Evolutionary conservation across 2,888 invertebrate genomes (phyloP).

Genomic region (Amphipoea lucens): DNA sequence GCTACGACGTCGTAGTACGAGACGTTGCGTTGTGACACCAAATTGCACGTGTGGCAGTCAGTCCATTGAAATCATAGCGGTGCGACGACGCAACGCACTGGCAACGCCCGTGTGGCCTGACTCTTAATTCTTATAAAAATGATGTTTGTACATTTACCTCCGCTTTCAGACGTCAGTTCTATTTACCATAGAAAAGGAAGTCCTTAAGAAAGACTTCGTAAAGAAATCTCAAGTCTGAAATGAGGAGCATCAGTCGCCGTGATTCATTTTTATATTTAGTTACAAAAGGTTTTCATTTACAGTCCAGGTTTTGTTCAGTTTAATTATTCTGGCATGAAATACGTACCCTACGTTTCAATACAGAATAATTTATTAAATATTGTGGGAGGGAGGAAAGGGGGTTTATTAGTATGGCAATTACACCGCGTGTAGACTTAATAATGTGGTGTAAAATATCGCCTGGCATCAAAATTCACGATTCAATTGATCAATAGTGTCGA

Average conservation of each 20-base stretch:
- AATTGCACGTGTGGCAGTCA: background rate
- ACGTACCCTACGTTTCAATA: background rate
- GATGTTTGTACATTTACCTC: background rate
- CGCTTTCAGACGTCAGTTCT: background rate
- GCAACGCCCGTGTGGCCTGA: too few species aligned
- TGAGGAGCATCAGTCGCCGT: background rate
- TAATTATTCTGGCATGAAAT: conserved; percentile 5
- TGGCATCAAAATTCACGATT: conserved; percentile 1
- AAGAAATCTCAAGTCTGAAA: conserved; percentile 10
- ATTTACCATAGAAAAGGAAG: background rate
- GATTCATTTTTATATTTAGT: background rate
- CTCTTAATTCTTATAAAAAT: conserved; percentile 7
- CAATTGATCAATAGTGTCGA: background rate
- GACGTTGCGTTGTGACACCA: background rate
- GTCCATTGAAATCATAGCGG: background rate
- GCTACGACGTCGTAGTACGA: background rate
- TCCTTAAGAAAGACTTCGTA: background rate
- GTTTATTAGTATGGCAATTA: background rate
- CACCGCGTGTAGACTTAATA: conserved; percentile 15
- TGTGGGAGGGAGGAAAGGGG: background rate
- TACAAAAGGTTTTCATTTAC: conserved; percentile 1
- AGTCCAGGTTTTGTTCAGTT: background rate
- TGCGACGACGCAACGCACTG: background rate
- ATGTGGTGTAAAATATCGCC: background rate
- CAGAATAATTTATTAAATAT: background rate